These are phyloP conservation scores for Atta cephalotes DNA, from an alignment of 1,140 invertebrate genomes.

Conservation along the genomic window DNA sequence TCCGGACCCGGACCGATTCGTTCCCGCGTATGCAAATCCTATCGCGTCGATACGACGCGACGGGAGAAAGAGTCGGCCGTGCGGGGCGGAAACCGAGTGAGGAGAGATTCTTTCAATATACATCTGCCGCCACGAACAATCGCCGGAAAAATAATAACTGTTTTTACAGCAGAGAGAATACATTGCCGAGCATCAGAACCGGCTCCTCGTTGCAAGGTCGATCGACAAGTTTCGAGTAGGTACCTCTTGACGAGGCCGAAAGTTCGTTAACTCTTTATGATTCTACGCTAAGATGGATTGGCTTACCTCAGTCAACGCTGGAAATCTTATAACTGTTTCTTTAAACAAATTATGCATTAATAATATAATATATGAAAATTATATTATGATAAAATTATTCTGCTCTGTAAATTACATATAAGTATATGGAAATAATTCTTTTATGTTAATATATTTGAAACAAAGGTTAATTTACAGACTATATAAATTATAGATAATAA, in stretches of 20 bases:
- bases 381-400: no score
- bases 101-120: slow-evolving; percentile 75
- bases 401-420: not conserved
- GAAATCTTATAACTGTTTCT: slow-evolving; percentile 26
- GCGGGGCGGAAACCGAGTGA: slow-evolving; percentile 55
- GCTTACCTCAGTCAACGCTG: not conserved
- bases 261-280: slow-evolving; percentile 41
- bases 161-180: slow-evolving; percentile 81
- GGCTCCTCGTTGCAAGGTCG: slow-evolving; percentile 60
- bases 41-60: slow-evolving; percentile 53
- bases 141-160: slow-evolving; percentile 83
- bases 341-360: not conserved
- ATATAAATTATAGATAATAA: not conserved
- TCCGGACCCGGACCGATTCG: slow-evolving; percentile 78
- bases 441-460: not conserved
- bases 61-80: slow-evolving; percentile 44
- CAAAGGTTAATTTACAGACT: no score
- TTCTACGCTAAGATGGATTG: not conserved
- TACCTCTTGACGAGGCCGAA: slow-evolving; percentile 10
- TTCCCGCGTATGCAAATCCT: slow-evolving; percentile 83
- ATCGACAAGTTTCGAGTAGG: slow-evolving; percentile 42
- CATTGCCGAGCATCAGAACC: slow-evolving; percentile 73
- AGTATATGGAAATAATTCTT: not conserved
- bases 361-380: slow-evolving; percentile 5
- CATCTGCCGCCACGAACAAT: slow-evolving; percentile 83